Evolutionary conservation across 2,888 invertebrate genomes (phyloP), one percentile per base, ranked within the genome.

Genomic region (Cerceris ruficornis): DNA sequence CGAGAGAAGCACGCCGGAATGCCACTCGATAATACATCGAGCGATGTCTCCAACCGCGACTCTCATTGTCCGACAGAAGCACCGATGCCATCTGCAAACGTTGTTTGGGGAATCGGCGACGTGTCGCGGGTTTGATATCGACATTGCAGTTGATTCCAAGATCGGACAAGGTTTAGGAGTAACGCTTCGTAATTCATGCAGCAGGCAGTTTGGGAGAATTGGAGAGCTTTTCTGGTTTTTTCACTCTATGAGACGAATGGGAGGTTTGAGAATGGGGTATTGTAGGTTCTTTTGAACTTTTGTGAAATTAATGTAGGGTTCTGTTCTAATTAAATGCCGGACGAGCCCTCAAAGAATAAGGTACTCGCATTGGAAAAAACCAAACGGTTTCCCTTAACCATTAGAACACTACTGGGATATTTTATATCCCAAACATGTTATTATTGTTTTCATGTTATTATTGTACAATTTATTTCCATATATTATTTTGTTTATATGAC

Each of bases 1-100:
- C 82, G 86, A 84, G 80, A 84, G 86, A 82, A 83, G 80, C 86
- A 87, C 88, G 89, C 88, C 88, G 87, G 89, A 89, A 90, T 86
- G 89, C 88, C 88, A 87, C 87, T 89, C 87, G 86, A 88, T 87
- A 86, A 81, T 82, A 83, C 86, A 85, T 64, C 70, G 75, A 57
- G 71, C 74, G 82, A 17, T 77, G 82, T 82, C 80, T 81, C 84
- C 75, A 77, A 82, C 79, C 77, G 69, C 76, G 69, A 66, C 77
- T 62, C 70, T 85, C 82, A 81, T 84, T 84, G 81, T 81, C 79
- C 77, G 72, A 73, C 67, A 58, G 54, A 57, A 14, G 7, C 17
- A 62, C 50, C 54, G 59, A 55, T 71, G 76, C 64, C 70, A 11
- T 55, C 55, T 55, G 68, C 67, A 76, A 73, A 73, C 60, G 71